phyloP scores from a whole-genome alignment of 2,113 vertebrate species.

The Catharus fuscescens region DNA sequence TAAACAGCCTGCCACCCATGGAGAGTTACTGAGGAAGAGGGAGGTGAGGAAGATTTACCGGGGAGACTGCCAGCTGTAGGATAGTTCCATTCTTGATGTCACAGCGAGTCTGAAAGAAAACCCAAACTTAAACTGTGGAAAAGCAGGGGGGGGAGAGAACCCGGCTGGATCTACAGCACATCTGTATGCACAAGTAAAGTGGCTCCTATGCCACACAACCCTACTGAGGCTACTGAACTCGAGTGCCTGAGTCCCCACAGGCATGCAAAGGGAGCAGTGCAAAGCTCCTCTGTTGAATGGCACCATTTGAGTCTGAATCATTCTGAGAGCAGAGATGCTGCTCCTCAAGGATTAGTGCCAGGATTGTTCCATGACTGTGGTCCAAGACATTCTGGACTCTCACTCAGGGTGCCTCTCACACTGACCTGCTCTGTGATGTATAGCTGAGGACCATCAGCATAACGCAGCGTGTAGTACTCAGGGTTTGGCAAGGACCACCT shows the following conservation, averaged over 20 bases:
- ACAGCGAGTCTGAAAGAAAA: slow-evolving; percentile 86
- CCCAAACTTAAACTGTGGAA: neutral
- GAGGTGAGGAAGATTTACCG: slow-evolving; percentile 71
- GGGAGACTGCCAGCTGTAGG: slow-evolving; percentile 93
- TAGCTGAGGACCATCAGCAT: slow-evolving; percentile 94
- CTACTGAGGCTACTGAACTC: neutral
- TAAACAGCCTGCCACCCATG: neutral
- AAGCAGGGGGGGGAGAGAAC: neutral
- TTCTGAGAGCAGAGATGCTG: neutral
- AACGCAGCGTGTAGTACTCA: slow-evolving; percentile 93
- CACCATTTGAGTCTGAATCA: neutral
- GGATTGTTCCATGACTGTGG: neutral
- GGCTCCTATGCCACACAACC: neutral
- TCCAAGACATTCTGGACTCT: neutral
- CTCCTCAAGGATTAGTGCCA: neutral
- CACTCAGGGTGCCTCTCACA: neutral
- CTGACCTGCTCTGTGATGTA: slow-evolving; percentile 97
- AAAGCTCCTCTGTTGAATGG: neutral
- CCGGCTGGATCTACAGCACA: neutral
- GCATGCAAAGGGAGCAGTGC: neutral
- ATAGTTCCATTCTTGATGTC: slow-evolving; percentile 99
- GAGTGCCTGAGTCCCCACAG: neutral
- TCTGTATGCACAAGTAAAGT: neutral
- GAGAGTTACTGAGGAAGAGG: neutral
- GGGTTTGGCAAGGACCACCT: slow-evolving; percentile 96